These are phyloP conservation scores for Drosophila setosimentum DNA, from an alignment of 2,888 invertebrate genomes.

Conservation along the genomic window DNA sequence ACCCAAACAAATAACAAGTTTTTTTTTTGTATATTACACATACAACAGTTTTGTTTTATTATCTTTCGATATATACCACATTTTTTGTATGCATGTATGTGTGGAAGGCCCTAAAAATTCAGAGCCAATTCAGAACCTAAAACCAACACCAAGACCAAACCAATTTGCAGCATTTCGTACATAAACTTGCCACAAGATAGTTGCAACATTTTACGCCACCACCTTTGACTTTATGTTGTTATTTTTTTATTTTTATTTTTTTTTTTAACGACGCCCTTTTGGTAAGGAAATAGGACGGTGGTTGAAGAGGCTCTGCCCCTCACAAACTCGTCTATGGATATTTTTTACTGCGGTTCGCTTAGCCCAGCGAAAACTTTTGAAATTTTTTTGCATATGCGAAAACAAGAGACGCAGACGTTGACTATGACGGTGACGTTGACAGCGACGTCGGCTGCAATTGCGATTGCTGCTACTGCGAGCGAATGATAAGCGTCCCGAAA, in stretches of 20 bases:
- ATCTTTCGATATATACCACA: constrained; percentile 7
- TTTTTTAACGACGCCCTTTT: constrained; percentile 6
- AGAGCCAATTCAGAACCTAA: constrained; percentile 13
- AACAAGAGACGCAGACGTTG: constrained; percentile 16
- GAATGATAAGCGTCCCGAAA: constrained; percentile 69
- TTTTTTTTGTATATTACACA: neutral
- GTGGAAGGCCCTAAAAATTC: constrained; percentile 18
- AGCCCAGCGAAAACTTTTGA: constrained; percentile 50
- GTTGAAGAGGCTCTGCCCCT: neutral
- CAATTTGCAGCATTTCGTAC: constrained; percentile 70
- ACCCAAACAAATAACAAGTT: neutral
- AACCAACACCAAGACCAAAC: constrained; percentile 51
- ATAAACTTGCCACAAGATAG: constrained; percentile 63
- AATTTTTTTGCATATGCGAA: constrained; percentile 55
- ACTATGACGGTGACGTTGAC: constrained; percentile 3
- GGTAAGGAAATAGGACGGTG: too few species aligned
- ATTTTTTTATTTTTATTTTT: constrained; percentile 2
- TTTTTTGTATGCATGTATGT: neutral
- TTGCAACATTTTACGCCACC: constrained; percentile 44
- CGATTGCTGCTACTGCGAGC: constrained; percentile 10
- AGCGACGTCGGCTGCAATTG: constrained; percentile 7
- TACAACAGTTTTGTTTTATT: neutral
- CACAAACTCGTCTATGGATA: constrained; percentile 16
- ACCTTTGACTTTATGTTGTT: constrained; percentile 32
- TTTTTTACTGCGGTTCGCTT: constrained; percentile 14